Percentiles rank a stretch among this genome's conserved stretches.
phyloP scores from a whole-genome alignment of 2,888 invertebrate species.

The Volucella inanis region DNA sequence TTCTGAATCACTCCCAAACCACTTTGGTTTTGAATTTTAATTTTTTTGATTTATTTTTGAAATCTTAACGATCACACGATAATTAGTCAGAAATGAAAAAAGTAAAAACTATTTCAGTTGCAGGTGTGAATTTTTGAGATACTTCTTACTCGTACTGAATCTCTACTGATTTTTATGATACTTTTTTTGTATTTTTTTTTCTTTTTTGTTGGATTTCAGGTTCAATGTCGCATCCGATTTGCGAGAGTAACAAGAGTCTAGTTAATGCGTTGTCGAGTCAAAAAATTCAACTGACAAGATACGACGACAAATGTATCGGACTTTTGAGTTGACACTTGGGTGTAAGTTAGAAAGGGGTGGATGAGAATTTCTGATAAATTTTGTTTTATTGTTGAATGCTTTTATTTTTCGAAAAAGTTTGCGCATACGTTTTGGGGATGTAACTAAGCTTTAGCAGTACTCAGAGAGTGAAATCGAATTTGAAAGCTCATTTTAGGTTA shows the following conservation, averaged over 20 bases:
- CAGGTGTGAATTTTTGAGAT: slow-evolving; percentile 37
- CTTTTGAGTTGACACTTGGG: slow-evolving; percentile 55
- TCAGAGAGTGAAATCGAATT: slow-evolving; percentile 40
- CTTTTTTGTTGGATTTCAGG: slow-evolving; percentile 45
- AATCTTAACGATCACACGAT: slow-evolving; percentile 21
- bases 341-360: slow-evolving; percentile 31
- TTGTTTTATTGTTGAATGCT: neutral
- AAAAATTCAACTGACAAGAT: slow-evolving; percentile 59
- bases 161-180: neutral
- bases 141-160: neutral
- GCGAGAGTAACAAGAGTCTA: slow-evolving; percentile 8
- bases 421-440: slow-evolving; percentile 57
- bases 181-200: slow-evolving; percentile 1
- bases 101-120: neutral
- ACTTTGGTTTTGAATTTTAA: neutral
- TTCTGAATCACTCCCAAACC: slow-evolving; percentile 1
- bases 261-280: slow-evolving; percentile 57
- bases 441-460: slow-evolving; percentile 25
- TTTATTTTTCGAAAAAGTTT: slow-evolving; percentile 18
- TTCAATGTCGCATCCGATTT: slow-evolving; percentile 62
- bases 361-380: neutral
- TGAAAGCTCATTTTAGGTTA: slow-evolving; percentile 24
- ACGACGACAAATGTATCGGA: slow-evolving; percentile 33
- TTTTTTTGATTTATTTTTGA: neutral
- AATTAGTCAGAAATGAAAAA: neutral